Percentiles rank a stretch among this genome's conserved stretches.
Conservation (phyloP, 2,797 vertebrate species). For the Loriculus beryllinus region DNA sequence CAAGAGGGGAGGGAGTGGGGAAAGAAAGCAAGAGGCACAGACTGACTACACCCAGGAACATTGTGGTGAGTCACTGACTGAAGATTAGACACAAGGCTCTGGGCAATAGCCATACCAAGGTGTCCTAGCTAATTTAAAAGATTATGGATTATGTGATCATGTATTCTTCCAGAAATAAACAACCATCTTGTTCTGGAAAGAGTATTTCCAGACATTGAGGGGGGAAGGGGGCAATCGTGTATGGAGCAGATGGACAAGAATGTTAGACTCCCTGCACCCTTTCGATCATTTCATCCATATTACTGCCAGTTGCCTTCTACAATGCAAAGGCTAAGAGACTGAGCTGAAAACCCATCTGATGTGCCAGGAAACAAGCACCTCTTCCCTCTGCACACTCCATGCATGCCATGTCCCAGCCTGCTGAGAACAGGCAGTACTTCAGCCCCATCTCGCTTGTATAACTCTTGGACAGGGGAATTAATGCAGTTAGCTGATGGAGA, state of each 20-base stretch:
- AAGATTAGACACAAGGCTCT: not conserved
- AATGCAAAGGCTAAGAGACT: not conserved
- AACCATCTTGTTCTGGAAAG: not conserved
- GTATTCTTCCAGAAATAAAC: not conserved
- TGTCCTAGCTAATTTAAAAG: not conserved
- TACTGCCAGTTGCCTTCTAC: not conserved
- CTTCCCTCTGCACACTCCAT: rapidly evolving
- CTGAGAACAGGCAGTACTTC: not conserved
- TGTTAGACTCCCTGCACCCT: not conserved
- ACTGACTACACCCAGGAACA: not conserved
- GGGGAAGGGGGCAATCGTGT: not conserved
- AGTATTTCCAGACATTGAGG: not conserved
- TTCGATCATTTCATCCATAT: not conserved
- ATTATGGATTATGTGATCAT: not conserved
- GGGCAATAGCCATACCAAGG: not conserved
- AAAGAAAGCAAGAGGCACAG: not conserved
- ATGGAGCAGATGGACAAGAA: rapidly evolving
- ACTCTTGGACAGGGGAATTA: not conserved
- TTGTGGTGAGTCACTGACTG: not conserved
- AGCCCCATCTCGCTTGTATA: not conserved
- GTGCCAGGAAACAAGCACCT: not conserved
- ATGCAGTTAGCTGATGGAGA: not conserved
- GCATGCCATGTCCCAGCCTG: not conserved
- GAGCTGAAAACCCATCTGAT: not conserved
- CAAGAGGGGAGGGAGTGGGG: not conserved